Base-by-base conservation (phyloP, 2,113 vertebrate genomes). In the Ceuthmochares aereus region DNA sequence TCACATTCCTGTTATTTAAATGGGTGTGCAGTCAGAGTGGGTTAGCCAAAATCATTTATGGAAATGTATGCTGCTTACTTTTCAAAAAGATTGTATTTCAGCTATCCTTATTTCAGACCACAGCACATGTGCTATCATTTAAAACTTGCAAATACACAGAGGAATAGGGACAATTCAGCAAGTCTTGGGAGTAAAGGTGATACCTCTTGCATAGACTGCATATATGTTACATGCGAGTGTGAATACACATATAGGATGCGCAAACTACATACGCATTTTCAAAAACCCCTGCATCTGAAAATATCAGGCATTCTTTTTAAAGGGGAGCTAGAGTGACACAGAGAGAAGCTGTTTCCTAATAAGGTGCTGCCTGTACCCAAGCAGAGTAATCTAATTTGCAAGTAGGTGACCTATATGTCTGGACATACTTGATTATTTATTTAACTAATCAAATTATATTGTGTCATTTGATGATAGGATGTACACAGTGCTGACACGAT, bases 371-470 rank as follows among this genome's bases (percentile, higher is more conserved):
- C 78, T 74, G 75, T 82, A 77, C 91, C 70, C 77, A 93, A 90
- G 92, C 90, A 94, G 58, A 47, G 52, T 95, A 92, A 93, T 88
- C 77, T 81, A 87, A 84, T 97, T 92, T 96, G 84, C 92, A 93
- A 93, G 84, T 88, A 92, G 96, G 95, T 94, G 87, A 96, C 95
- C 97, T 97, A 90, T 90, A 87, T 60, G 72, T 89, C 92, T 96
- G 88, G 88, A 60, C 87, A 79, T 67, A 95, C 47, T 89, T 87
- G 93, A 92, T 96, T 95, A 95, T 95, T 97, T 94, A 97, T 96
- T 97, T 95, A 94, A 82, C 94, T 97, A 89, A 96, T 95, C 96
- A 97, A 95, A 80, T 93, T 93, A 93, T 79, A 80, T 74, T 66
- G 79, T 96, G 63, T 69, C 69, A 90, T 84, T 87, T 82, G 90